Base-by-base conservation (phyloP, 2,797 vertebrate species). In the Pseudocheirus occidentalis region DNA sequence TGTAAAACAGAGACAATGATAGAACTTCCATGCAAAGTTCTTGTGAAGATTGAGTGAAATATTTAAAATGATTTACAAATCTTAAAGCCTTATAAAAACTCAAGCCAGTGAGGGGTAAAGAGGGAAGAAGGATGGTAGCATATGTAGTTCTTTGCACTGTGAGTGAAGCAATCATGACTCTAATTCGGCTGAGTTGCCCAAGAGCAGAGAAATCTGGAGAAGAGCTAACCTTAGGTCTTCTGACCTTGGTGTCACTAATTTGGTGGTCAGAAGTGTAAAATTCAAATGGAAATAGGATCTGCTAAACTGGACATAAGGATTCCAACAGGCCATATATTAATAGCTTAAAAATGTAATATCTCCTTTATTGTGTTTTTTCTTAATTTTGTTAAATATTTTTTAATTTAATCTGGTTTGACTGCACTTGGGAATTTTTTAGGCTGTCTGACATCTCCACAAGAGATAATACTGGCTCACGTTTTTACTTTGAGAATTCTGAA, bases 121-220 rank as follows among this genome's bases (percentile, higher is more conserved):
- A 34, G 4, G 13, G 2, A 34, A 11, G 16, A n/a, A 91, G 92
- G 29, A 92, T 40, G 46, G 55, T 12, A 11, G 31, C 7, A 1
- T 1, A 0, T 18, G 56, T 46, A 58, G 90, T 81, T 28, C 59
- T 52, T 13, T 31, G 91, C 46, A 3, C 66, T 52, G 18, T 4
- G 40, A 6, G n/a, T 46, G 50, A 87, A 94, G 54, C 90, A 58
- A 1, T 93, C 92, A 95, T 87, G 92, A 91, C n/a, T 91, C 21
- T 29, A 58, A 56, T 18, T 90, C 89, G 6, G 57, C 10, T 14
- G 50, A 90, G 62, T 94, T 95, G 57, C 50, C 92, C 81, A 54
- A 57, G 95, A 94, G 50, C 93, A 52, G 55, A 87, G 59, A 62
- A 58, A 93, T 94, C 52, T 91, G 40, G 28, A 90, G 90, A 31